A percentile compares a stretch with the other conserved stretches of the same genome.
These are phyloP conservation scores for Arrhopalites spinosus DNA, from an alignment of 2,888 invertebrate species.

Conservation along the genomic window DNA sequence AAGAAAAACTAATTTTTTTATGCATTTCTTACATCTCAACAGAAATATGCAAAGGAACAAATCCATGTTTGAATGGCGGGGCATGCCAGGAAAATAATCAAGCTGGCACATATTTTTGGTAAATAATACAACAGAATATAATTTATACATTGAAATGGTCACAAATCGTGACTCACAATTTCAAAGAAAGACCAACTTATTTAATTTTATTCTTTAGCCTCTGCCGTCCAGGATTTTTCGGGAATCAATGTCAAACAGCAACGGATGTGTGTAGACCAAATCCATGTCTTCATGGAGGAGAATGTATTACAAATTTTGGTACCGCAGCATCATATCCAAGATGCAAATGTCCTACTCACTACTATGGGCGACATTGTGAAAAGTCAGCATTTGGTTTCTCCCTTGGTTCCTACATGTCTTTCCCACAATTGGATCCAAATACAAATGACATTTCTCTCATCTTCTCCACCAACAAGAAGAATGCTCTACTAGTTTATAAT, in stretches of 20 bases:
- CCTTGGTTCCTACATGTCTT: slow-evolving; percentile 87
- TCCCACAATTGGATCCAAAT: slow-evolving; percentile 80
- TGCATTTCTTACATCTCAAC: too few relatives aligned
- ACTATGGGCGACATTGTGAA: slow-evolving; percentile 88
- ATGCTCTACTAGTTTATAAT: slow-evolving; percentile 87
- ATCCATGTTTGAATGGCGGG: slow-evolving; percentile 89
- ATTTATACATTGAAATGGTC: too few relatives aligned
- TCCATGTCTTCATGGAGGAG: slow-evolving; percentile 81
- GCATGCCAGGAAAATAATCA: slow-evolving; percentile 87
- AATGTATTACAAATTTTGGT: slow-evolving; percentile 70
- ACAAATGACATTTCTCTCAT: slow-evolving; percentile 90
- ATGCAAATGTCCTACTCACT: slow-evolving; percentile 82
- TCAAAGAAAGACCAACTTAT: too few relatives aligned
- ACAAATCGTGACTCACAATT: too few relatives aligned
- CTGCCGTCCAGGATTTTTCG: slow-evolving; percentile 88
- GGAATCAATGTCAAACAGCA: slow-evolving; percentile 82
- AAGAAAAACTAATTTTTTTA: too few relatives aligned
- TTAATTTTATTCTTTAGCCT: too few relatives aligned
- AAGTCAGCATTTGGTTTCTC: slow-evolving; percentile 87
- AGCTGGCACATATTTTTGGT: slow-evolving; percentile 86
- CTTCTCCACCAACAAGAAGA: slow-evolving; percentile 85
- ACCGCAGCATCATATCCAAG: slow-evolving; percentile 79
- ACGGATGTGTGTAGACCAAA: slow-evolving; percentile 90
- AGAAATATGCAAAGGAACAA: slow-evolving; percentile 57
- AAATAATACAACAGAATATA: too few relatives aligned